Evolutionary conservation across 2,888 invertebrate species (phyloP).

Genomic region (Lasioglossum marginatum): DNA sequence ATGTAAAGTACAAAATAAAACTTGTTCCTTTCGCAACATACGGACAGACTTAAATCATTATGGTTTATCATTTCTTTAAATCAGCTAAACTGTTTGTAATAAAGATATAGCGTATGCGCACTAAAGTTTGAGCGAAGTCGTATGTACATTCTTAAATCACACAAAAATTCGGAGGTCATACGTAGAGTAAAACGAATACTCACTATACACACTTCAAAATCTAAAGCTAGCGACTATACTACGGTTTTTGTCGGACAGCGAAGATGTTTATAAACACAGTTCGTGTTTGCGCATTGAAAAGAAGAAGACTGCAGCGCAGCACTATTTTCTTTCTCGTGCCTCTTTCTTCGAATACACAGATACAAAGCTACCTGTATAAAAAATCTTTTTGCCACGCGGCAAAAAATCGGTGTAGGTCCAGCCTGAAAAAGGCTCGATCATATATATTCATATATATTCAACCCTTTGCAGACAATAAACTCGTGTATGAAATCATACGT

Average conservation of each 20-base stretch:
- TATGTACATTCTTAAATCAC: constrained; percentile 57
- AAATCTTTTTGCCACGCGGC: neutral
- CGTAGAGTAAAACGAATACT: constrained; percentile 27
- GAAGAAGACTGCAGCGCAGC: neutral
- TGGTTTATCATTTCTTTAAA: neutral
- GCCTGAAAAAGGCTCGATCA: neutral
- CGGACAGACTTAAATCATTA: constrained; percentile 19
- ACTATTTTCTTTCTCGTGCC: neutral
- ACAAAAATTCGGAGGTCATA: constrained; percentile 40
- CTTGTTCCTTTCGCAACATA: constrained; percentile 9
- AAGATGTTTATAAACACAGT: neutral
- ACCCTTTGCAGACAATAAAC: constrained; percentile 1
- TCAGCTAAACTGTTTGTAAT: constrained; percentile 33
- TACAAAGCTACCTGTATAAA: neutral
- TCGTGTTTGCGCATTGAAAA: neutral
- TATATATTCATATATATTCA: neutral
- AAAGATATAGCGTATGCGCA: constrained; percentile 25
- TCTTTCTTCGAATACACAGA: neutral
- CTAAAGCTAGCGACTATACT: constrained; percentile 12
- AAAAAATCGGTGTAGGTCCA: neutral
- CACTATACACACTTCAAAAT: constrained; percentile 9
- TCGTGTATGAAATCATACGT: neutral
- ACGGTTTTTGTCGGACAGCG: neutral
- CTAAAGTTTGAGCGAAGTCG: constrained; percentile 48
- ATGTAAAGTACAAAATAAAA: constrained; percentile 25